Base-by-base conservation (phyloP, 2,888 invertebrate species). In the Cerastoderma edule region DNA sequence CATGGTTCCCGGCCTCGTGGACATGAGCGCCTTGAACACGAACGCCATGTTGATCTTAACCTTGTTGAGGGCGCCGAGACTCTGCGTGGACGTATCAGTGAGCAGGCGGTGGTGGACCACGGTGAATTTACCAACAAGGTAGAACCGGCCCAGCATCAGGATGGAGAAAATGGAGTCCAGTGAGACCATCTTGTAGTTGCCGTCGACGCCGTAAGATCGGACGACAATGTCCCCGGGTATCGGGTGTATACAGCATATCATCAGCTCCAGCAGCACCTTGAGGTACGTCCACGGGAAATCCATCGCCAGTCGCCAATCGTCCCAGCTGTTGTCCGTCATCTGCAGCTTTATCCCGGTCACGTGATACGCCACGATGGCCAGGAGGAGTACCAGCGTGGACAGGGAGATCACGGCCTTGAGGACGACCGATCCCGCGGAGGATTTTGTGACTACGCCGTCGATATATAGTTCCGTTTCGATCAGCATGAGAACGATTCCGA, bases 1-100 rank as follows among this genome's bases (percentile, higher is more conserved):
- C 78, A 88, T 74, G 8, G 86, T 87, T 28, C 88, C 89, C 2
- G 89, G 89, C 65, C 77, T 83, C 1, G 88, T 85, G 2, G 88
- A 87, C 89, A 89, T 89, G 6, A 88, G 72, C 19, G 89, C 88
- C 69, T 88, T 89, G 72, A 89, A 89, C 22, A 89, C 87, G 67
- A 89, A 89, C n/a, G 76, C 80, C 0, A 85, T 81, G 78, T 89
- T 87, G n/a, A 89, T 89, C 44, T 86, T 84, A 6, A 89, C 88
- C 67, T 88, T 88, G 64, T 88, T 89, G 22, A 89, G 77, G 10
- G 89, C 88, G 0, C 87, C 87, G 8, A 89, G 81, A 72, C 89
- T 89, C 70, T 89, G 89, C 1, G 88, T 88, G 6, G 89, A 87
- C 1, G 88, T 86, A 66, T 89, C 87, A 0, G 85, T 85, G 13